phyloP scores from a whole-genome alignment of 1,140 invertebrate species.

The Stegodyphus mimosarum region DNA sequence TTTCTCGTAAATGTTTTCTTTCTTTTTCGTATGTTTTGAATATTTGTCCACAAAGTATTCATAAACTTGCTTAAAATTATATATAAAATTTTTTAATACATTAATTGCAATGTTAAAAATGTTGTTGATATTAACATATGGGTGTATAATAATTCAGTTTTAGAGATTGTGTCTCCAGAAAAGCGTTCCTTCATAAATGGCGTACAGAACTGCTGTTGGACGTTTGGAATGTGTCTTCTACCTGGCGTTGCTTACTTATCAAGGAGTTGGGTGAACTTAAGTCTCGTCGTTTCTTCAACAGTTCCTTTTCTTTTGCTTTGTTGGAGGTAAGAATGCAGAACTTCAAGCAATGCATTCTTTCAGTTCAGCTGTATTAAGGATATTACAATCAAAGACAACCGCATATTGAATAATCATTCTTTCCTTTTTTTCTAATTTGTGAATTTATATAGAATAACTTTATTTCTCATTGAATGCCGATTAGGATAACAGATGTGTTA shows the following conservation, averaged over 20 bases:
- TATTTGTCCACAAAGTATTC: not conserved
- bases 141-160: not conserved
- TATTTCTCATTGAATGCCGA: no score
- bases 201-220: not conserved
- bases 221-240: not conserved
- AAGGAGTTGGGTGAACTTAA: slow-evolving; percentile 42
- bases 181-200: not conserved
- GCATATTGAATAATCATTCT: no score
- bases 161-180: not conserved
- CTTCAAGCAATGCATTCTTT: no score
- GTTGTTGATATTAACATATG: not conserved
- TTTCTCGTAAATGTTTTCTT: no score
- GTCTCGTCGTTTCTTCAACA: slow-evolving; percentile 64
- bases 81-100: not conserved
- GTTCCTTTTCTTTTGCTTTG: slow-evolving; percentile 70
- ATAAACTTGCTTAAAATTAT: not conserved
- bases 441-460: no score
- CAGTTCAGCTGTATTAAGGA: no score
- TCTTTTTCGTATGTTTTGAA: not conserved
- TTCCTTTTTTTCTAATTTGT: no score
- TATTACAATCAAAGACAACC: no score
- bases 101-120: not conserved
- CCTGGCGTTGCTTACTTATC: not conserved
- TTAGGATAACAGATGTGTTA: no score
- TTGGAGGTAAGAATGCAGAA: slow-evolving; percentile 68